Base-by-base conservation (phyloP, 2,113 vertebrate species). In the Alligator sinensis region DNA sequence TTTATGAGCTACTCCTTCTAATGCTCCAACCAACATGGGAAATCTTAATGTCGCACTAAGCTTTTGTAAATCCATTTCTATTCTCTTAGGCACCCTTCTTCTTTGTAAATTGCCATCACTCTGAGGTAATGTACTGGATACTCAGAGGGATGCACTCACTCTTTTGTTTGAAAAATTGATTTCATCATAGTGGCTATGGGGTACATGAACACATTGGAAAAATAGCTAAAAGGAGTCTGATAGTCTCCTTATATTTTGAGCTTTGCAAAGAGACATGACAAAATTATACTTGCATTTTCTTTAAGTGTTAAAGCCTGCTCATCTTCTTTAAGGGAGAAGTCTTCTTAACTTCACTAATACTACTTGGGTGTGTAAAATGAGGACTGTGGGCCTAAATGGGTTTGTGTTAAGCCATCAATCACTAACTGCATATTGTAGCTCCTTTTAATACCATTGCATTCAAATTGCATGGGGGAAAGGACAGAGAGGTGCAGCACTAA, bases 41-140 rank as follows among this genome's bases (percentile, higher is more conserved):
- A 96, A 95, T 91, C 85, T 84, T 88, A 68, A 84, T 94, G 85
- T 81, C 78, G 74, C 82, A 86, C 9, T 14, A 89, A 91, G 68
- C 3, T 91, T 92, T 68, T 38, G 15, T 80, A 90, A 80, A 88
- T 85, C 57, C 27, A 11, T 70, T 95, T 96, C 93, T 94, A 11
- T 82, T 90, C n/a, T 47, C 61, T 64, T 84, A 89, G 80, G 34
- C 77, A 21, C 11, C 47, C 47, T 24, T 22, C 18, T 60, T 34
- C 54, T 81, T 77, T 92, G 21, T 55, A 79, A 91, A 63, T 58
- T 84, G 62, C 68, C 21, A n/a, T 54, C 25, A 68, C 28, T 90
- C 66, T 84, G 62, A 61, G n/a, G 15, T 28, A 90, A 61, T 82
- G 80, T n/a, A 63, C 2, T 8, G 24, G n/a, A 62, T 88, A n/a